Evolutionary conservation across 2,888 invertebrate species (phyloP).

Genomic region (Xylota sylvarum): DNA sequence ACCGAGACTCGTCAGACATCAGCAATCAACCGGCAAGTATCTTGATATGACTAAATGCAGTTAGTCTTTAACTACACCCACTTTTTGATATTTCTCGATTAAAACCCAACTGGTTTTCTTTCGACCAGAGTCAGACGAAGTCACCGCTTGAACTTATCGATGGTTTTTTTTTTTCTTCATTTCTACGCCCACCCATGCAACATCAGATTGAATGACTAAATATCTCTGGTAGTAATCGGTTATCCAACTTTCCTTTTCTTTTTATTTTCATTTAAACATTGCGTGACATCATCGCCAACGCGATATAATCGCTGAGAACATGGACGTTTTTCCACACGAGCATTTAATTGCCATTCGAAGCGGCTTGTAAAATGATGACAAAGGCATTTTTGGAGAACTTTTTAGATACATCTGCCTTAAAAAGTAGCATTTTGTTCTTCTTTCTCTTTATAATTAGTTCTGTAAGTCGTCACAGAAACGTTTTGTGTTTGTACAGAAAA

Average conservation of each 20-base stretch:
- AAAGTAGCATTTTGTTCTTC: background rate
- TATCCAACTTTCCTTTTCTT: conserved; percentile 14
- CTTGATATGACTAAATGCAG: background rate
- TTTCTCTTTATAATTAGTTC: background rate
- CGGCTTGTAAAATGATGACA: conserved; percentile 22
- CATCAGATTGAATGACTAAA: background rate
- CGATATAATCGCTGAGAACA: background rate
- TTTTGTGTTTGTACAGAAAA: conserved; percentile 1
- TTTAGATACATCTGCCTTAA: conserved; percentile 3
- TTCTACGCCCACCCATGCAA: conserved; percentile 6
- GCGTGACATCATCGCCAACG: conserved; percentile 35
- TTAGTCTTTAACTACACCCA: background rate
- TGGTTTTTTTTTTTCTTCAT: background rate
- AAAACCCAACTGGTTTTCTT: background rate
- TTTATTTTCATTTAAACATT: background rate
- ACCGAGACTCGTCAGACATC: too few species aligned
- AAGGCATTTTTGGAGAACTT: conserved; percentile 1
- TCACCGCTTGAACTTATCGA: background rate
- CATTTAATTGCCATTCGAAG: conserved; percentile 27
- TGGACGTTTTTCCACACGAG: background rate
- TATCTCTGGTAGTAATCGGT: conserved; percentile 5
- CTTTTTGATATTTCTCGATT: background rate
- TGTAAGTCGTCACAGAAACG: background rate
- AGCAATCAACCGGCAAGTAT: too few species aligned
- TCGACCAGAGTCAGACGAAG: too few species aligned